Evolutionary conservation across 2,797 vertebrate species (phyloP).

Genomic region (Tapirus indicus): DNA sequence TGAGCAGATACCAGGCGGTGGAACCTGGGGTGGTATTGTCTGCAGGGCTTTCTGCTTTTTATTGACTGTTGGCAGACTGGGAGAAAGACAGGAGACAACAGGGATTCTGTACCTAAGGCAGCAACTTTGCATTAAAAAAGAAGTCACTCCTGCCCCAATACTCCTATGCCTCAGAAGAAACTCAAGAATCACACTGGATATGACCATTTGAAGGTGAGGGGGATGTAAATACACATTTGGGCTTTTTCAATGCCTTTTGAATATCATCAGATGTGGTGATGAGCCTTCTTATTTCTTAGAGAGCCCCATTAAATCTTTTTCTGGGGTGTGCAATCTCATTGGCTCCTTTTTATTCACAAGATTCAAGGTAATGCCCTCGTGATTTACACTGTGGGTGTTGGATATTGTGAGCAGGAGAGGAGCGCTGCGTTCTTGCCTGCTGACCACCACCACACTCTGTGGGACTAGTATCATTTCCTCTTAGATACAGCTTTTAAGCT

Average conservation of each 20-base stretch:
- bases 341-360: neutral
- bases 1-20: neutral
- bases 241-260: neutral
- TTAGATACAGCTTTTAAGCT: neutral
- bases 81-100: neutral
- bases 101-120: neutral
- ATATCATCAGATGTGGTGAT: neutral
- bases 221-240: neutral
- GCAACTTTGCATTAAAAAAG: neutral
- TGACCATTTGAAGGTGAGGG: neutral
- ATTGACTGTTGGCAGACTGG: neutral
- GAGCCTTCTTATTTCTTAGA: neutral
- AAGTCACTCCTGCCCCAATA: neutral
- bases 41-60: neutral
- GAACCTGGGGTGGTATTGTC: neutral
- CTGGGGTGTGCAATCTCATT: neutral
- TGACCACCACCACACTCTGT: neutral
- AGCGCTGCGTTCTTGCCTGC: neutral
- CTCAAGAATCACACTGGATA: neutral
- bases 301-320: neutral
- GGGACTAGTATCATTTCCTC: neutral
- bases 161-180: neutral
- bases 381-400: neutral
- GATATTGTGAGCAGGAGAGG: neutral
- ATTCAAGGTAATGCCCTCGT: neutral